Evolutionary conservation across 2,888 invertebrate genomes (phyloP), one percentile per base, ranked within the genome.

Genomic region (Chloroclystis v-ata): DNA sequence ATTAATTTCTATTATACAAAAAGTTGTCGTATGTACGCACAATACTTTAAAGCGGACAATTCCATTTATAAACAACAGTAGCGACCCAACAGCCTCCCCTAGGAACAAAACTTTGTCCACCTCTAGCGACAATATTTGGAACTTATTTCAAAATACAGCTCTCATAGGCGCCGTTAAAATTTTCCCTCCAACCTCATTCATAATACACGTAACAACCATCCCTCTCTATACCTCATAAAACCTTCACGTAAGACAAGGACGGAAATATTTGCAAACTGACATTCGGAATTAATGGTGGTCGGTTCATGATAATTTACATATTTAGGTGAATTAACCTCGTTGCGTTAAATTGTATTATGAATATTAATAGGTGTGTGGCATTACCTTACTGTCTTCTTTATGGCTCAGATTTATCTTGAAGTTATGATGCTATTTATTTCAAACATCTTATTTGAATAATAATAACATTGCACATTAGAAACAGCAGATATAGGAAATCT

Each of bases 281-380:
- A 83, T 82, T 82, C 76, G 62, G 75, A 82, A 86, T 83, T 83
- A 85, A 85, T 82, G 82, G 78, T 85, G 87, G 87, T 85, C 87
- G 84, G 86, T 82, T 86, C 85, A 87, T 88, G 85, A 89, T 89
- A 87, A 89, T 89, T 89, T 89, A 89, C 89, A 89, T 89, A 89
- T 88, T 89, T 87, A 87, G 88, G 87, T 82, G 79, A 85, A 87
- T 89, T 88, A 88, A 87, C 88, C 85, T 86, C 85, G 79, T 72
- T 71, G 72, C 77, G 84, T 82, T 85, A 84, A 85, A 87, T 87
- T 87, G 82, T 86, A 87, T 87, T 86, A 87, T 87, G 86, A 87
- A 87, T 87, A 86, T 87, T 86, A 87, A 86, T 87, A 76, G 80
- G 68, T 65, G 65, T 74, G 76, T 69, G 80, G 49, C 74, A 75